Base-by-base conservation (phyloP, 2,888 invertebrate species). In the Eupithecia insigniata region DNA sequence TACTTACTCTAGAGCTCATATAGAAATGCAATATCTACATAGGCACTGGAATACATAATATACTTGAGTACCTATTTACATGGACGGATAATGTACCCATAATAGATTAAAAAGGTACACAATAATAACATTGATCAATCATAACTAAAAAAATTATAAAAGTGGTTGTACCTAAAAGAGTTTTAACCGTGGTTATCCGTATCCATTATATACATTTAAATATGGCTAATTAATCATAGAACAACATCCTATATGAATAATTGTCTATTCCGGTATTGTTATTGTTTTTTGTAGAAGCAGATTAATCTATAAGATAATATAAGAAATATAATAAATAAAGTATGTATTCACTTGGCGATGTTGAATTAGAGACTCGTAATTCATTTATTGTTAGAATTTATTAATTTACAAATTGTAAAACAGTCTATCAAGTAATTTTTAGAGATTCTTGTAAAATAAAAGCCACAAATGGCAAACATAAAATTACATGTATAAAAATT, bases 21-120 rank as follows among this genome's bases (percentile, higher is more conserved):
- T 18, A 30, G 1, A 36, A 43, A 68, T 34, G 70, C 70, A 65
- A 66, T 76, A 72, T 78, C 70, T 75, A 78, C 72, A 76, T 74
- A 78, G 70, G 71, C 72, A 77, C 74, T 74, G 69, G 7, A 66
- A 51, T 43, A 60, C 51, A 60, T 34, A 32, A 60, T 60, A 30
- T 30, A 64, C 32, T 66, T 67, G 43, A 76, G 69, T 72, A 69
- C 70, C 46, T 51, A 22, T 70, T 71, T 70, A 73, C 68, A 77
- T n/a, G 76, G 78, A 78, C 76, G 78, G 76, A 36, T 69, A 14
- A 62, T 61, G 28, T 69, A 67, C 30, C 43, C 43, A 18, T 51
- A 14, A 12, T 26, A 55, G 55, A 55, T 55, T 26, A 26, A 12
- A 55, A 26, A 26, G 51, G 10, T 22, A 51, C n/a, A 43, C 6